Conservation (phyloP, 2,888 invertebrate species). For the Gymnocheta viridis region DNA sequence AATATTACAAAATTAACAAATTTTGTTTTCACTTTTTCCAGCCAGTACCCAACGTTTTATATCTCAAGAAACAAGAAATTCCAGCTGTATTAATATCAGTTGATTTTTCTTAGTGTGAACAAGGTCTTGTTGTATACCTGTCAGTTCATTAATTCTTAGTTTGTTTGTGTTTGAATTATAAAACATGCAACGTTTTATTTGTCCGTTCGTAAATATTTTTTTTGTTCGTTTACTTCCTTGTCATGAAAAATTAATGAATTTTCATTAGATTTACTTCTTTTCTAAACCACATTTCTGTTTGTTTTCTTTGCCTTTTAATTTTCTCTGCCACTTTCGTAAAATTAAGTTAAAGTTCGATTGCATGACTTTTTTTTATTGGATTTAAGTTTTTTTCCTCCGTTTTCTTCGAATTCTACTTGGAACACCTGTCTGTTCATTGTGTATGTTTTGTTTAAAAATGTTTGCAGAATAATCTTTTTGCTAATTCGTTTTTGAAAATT, state of each 20-base stretch:
- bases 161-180: not conserved
- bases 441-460: not conserved
- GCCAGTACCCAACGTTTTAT: no score
- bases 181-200: conserved; percentile 49
- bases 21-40: no score
- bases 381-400: conserved; percentile 1
- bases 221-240: not conserved
- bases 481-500: conserved; percentile 21
- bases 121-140: not conserved
- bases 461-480: not conserved
- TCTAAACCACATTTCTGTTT: not conserved
- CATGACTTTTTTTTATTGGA: conserved; percentile 48
- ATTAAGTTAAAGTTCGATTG: conserved; percentile 43
- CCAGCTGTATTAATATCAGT: no score
- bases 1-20: no score
- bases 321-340: not conserved
- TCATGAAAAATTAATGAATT: conserved; percentile 58
- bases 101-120: not conserved
- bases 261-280: conserved; percentile 42
- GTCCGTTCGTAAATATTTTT: not conserved
- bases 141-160: not conserved
- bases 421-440: conserved; percentile 13
- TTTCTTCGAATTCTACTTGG: not conserved
- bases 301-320: not conserved
- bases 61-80: no score